These are phyloP conservation scores for Megamerina dolium DNA, from an alignment of 2,888 invertebrate genomes.

Conservation along the genomic window DNA sequence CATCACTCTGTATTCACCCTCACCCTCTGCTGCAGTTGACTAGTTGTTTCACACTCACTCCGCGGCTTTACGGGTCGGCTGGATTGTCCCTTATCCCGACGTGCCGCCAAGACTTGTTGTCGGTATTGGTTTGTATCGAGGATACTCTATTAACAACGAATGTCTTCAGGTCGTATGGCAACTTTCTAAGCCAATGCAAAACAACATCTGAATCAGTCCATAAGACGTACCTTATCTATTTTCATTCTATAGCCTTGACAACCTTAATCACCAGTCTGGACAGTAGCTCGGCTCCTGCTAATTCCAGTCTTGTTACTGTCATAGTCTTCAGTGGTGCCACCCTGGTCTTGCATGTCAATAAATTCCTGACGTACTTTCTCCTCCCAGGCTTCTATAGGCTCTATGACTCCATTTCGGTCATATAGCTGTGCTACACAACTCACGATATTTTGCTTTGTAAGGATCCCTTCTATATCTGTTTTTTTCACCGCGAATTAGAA, in stretches of 20 bases:
- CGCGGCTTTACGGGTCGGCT: slow-evolving; percentile 8
- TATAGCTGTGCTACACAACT: no score
- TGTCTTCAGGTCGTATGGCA: slow-evolving; percentile 3
- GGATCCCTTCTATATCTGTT: no score
- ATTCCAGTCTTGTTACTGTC: slow-evolving; percentile 11
- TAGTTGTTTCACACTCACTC: slow-evolving; percentile 3
- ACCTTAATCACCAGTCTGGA: background rate
- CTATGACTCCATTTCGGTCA: no score
- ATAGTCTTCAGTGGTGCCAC: slow-evolving; percentile 13
- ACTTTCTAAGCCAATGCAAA: slow-evolving; percentile 9
- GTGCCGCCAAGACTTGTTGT: slow-evolving; percentile 6
- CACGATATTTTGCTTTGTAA: no score
- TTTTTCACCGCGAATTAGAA: no score
- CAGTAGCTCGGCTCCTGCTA: slow-evolving; percentile 7
- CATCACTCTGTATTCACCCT: no score
- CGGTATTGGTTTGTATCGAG: slow-evolving; percentile 6
- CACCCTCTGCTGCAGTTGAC: no score
- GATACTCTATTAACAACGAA: slow-evolving; percentile 11
- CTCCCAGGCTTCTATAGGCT: no score
- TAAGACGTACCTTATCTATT: background rate
- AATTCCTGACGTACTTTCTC: slow-evolving; percentile 5
- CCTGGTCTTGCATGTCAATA: slow-evolving; percentile 5
- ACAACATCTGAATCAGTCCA: slow-evolving; percentile 17
- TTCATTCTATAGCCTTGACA: background rate
- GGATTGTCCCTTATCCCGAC: slow-evolving; percentile 9